Conservation (phyloP, 2,888 invertebrate genomes). For the Empis stercorea region DNA sequence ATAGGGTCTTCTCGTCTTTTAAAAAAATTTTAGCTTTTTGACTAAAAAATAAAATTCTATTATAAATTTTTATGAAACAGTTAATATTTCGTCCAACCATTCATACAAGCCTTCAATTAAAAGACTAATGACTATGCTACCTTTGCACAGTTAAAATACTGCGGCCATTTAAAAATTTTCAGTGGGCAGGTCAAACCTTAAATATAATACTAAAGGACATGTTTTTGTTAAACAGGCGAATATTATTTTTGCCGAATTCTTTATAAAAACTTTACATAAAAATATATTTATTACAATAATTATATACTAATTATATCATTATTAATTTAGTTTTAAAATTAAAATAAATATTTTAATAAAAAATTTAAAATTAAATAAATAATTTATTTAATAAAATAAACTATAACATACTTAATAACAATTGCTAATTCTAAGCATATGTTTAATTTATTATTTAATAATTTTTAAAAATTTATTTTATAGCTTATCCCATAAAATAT, state of each 20-base stretch:
- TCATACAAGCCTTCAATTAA: slow-evolving; percentile 71
- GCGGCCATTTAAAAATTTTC: slow-evolving; percentile 59
- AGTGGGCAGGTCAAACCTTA: slow-evolving; percentile 62
- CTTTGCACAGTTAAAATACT: slow-evolving; percentile 66
- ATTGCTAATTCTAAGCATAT: slow-evolving; percentile 46
- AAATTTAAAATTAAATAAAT: slow-evolving; percentile 35
- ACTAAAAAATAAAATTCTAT: slow-evolving; percentile 45
- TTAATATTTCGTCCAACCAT: slow-evolving; percentile 52
- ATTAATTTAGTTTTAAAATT: slow-evolving; percentile 37
- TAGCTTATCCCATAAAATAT: slow-evolving; percentile 48
- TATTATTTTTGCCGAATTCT: slow-evolving; percentile 51
- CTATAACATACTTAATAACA: slow-evolving; percentile 39
- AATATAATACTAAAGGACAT: slow-evolving; percentile 51
- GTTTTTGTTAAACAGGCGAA: slow-evolving; percentile 69
- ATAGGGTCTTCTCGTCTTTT: slow-evolving; percentile 70
- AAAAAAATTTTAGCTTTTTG: slow-evolving; percentile 52
- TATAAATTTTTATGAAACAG: slow-evolving; percentile 43
- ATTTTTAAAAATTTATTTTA: slow-evolving; percentile 43
- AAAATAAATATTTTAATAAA: slow-evolving; percentile 34
- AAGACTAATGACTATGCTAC: slow-evolving; percentile 70
- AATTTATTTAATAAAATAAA: slow-evolving; percentile 39
- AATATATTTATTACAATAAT: slow-evolving; percentile 22
- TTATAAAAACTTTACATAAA: slow-evolving; percentile 37
- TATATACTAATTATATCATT: slow-evolving; percentile 49
- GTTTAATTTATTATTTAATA: slow-evolving; percentile 34